Percentiles rank a stretch among this genome's conserved stretches.
Evolutionary conservation across 1,140 invertebrate species (phyloP).

Genomic region (Helicoverpa armigera): DNA sequence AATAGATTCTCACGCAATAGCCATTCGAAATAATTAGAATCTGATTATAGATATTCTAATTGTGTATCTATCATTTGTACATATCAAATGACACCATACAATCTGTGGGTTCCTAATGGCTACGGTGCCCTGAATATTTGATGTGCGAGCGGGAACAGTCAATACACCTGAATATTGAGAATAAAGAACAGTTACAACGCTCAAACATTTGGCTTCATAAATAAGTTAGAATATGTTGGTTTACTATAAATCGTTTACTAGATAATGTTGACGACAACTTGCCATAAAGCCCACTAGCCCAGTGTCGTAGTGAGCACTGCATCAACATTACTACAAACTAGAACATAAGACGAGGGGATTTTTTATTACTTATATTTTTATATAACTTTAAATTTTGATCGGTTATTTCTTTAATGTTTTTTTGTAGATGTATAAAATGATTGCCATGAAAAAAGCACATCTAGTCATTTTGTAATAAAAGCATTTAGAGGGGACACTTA

Average conservation of each 20-base stretch:
- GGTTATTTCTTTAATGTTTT: conserved; percentile 54
- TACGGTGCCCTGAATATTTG: background rate
- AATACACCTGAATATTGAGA: background rate
- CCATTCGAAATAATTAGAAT: background rate
- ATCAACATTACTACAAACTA: conserved; percentile 51
- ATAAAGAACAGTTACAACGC: conserved; percentile 3
- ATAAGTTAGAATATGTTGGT: conserved; percentile 30
- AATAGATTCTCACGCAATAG: conserved; percentile 5
- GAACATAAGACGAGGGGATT: conserved; percentile 54
- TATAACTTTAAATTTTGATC: conserved; percentile 53
- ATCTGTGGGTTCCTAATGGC: background rate
- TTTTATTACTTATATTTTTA: conserved; percentile 59
- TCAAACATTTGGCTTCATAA: conserved; percentile 25
- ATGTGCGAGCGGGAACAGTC: background rate
- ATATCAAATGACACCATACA: background rate
- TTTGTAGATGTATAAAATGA: conserved; percentile 61
- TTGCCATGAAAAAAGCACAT: conserved; percentile 79
- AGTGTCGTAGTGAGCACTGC: conserved; percentile 53
- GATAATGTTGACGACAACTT: conserved; percentile 52
- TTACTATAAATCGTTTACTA: conserved; percentile 2
- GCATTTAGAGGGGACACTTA: conserved; percentile 70
- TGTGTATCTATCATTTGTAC: background rate
- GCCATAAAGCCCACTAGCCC: conserved; percentile 61
- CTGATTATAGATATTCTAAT: background rate
- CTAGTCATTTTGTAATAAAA: conserved; percentile 80